Base-by-base conservation (phyloP, 2,113 vertebrate species). In the Cyphomyrus discorhynchus region DNA sequence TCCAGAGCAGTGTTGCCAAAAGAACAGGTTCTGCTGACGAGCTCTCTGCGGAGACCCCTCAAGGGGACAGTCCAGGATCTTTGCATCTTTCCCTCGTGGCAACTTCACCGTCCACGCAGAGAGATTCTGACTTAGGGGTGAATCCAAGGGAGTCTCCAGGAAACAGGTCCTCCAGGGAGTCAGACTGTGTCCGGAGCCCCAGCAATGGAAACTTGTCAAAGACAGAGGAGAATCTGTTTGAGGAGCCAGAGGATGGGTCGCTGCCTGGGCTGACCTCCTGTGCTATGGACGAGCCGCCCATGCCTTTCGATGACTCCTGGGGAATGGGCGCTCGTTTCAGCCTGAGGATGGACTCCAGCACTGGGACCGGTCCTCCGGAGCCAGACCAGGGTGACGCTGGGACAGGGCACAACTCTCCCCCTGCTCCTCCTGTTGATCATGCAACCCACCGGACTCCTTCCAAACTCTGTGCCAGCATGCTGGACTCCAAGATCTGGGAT, bases 401-500 rank as follows among this genome's bases (percentile, higher is more conserved):
- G 47, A 0, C 8, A 15, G 5, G 45, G 87, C 77, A n/a, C 90
- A 0, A 90, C 82, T 83, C 0, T 10, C 19, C 58, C 77, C 88
- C 15, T 0, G 82, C 91, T 84, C 70, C 87, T 3, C 62, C 87
- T 3, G 35, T 21, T 9, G 19, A 17, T 84, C 0, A 0, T 84
- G 49, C 87, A 91, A 15, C 91, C 92, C 0, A 70, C 88, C 58
- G 82, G 82, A 85, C 86, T 80, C 49, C 91, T 82, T 77, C 90
- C 66, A 88, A 90, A 87, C 88, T 89, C n/a, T 92, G 90, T 84
- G 91, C 88, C 0, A 96, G 95, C 91, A 94, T 96, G 45, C 92
- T 97, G 91, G 95, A 96, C 89, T 95, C 97, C 1, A 94, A 93
- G 87, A 49, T 97, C 50, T 98, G 97, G 97, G 96, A 96, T 9